Evolutionary conservation across 2,888 invertebrate genomes (phyloP).

Genomic region (Conistra vaccinii): DNA sequence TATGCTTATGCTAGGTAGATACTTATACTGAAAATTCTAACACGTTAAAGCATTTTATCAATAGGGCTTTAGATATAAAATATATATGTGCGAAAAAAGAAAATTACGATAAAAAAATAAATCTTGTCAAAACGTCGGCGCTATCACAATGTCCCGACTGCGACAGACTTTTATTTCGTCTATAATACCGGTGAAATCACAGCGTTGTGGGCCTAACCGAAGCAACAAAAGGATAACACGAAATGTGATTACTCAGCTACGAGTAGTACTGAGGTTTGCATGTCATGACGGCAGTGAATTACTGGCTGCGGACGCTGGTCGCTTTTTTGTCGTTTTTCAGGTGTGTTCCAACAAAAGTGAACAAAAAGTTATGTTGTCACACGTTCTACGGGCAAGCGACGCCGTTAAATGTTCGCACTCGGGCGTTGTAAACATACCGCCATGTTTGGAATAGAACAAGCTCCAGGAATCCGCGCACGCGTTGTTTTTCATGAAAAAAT

Average conservation of each 20-base stretch:
- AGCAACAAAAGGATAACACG: constrained; percentile 85
- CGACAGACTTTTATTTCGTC: constrained; percentile 73
- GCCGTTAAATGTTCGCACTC: constrained; percentile 81
- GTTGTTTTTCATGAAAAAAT: constrained; percentile 41
- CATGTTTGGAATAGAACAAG: constrained; percentile 76
- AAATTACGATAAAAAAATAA: constrained; percentile 45
- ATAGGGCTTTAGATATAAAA: constrained; percentile 17
- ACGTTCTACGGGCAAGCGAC: constrained; percentile 74
- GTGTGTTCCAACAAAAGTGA: constrained; percentile 80
- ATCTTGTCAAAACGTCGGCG: constrained; percentile 40
- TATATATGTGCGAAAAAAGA: constrained; percentile 30
- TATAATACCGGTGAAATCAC: constrained; percentile 80
- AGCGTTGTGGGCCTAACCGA: constrained; percentile 78
- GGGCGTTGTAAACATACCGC: constrained; percentile 80
- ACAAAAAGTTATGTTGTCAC: constrained; percentile 82
- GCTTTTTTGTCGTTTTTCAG: constrained; percentile 77
- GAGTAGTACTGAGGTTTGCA: constrained; percentile 79
- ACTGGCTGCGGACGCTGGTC: constrained; percentile 71
- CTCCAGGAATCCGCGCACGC: constrained; percentile 51
- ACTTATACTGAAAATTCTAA: not conserved
- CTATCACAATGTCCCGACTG: constrained; percentile 62
- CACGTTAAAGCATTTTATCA: constrained; percentile 23
- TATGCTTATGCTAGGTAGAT: too few relatives aligned
- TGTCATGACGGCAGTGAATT: constrained; percentile 85
- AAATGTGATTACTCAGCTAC: constrained; percentile 87